A percentile compares a stretch with the other conserved stretches of the same genome.
These are phyloP conservation scores for Danionella cerebrum DNA, from an alignment of 2,113 vertebrate genomes.

Conservation along the genomic window DNA sequence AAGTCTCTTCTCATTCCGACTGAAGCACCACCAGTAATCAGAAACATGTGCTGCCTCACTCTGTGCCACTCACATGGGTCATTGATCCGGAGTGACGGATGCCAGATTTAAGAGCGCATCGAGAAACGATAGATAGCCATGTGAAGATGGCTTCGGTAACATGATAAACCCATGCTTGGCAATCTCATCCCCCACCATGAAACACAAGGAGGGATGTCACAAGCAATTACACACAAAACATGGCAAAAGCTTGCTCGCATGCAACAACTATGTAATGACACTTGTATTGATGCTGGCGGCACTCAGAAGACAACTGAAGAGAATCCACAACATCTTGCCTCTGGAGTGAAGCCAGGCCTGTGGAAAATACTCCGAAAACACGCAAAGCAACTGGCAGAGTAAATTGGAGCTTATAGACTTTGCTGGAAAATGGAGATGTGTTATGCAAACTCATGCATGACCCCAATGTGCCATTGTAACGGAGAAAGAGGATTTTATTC, in stretches of 20 bases:
- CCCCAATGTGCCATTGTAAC: slow-evolving; percentile 39
- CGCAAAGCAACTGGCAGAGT: slow-evolving; percentile 32
- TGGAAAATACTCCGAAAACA: slow-evolving; percentile 20
- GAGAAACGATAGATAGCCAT: background rate
- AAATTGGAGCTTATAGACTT: slow-evolving; percentile 36
- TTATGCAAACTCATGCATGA: slow-evolving; percentile 44
- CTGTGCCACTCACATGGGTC: background rate
- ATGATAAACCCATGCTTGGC: slow-evolving; percentile 1
- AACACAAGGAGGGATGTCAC: slow-evolving; percentile 26
- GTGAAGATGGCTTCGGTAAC: slow-evolving; percentile 1
- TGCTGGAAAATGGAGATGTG: slow-evolving; percentile 28
- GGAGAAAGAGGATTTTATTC: background rate
- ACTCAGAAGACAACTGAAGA: background rate
- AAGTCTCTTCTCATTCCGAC: background rate
- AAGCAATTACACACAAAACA: slow-evolving; percentile 26
- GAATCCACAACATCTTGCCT: background rate
- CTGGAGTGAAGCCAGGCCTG: slow-evolving; percentile 5
- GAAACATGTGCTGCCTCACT: background rate
- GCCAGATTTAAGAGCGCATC: background rate
- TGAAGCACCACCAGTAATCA: background rate
- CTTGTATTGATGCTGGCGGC: background rate
- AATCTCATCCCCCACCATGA: background rate
- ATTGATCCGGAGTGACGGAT: background rate
- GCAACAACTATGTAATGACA: slow-evolving; percentile 6
- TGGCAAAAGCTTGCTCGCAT: slow-evolving; percentile 8